These are phyloP conservation scores for Palaemon carinicauda DNA, from an alignment of 1,140 invertebrate genomes.

Conservation along the genomic window DNA sequence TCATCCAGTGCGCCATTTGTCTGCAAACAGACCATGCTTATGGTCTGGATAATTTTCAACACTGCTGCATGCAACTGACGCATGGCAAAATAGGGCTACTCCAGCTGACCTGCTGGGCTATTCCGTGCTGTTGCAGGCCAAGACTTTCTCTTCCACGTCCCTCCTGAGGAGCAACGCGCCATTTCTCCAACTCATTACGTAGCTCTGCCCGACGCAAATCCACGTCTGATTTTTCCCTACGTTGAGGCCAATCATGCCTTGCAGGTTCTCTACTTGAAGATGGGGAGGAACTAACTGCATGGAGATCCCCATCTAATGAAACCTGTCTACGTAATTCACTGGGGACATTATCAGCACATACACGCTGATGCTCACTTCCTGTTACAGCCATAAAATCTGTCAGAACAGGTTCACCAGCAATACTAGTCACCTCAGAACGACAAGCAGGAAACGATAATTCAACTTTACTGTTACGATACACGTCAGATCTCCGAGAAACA, in stretches of 20 bases:
- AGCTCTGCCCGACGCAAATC: constrained; percentile 67
- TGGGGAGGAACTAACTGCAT: not conserved
- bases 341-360: not conserved
- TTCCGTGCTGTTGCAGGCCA: constrained; percentile 43
- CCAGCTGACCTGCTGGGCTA: constrained; percentile 38
- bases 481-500: constrained; percentile 40
- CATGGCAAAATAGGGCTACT: constrained; percentile 15
- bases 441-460: constrained; percentile 13
- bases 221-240: constrained; percentile 85
- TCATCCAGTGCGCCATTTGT: constrained; percentile 11
- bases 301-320: constrained; percentile 49
- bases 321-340: constrained; percentile 45
- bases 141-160: constrained; percentile 14
- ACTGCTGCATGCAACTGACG: constrained; percentile 1
- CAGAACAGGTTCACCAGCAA: constrained; percentile 73
- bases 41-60: not conserved
- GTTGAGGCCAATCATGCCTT: constrained; percentile 69
- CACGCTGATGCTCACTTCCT: constrained; percentile 20
- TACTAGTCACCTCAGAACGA: constrained; percentile 15
- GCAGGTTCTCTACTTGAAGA: constrained; percentile 3
- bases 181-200: constrained; percentile 65
- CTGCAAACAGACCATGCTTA: constrained; percentile 18
- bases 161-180: constrained; percentile 65
- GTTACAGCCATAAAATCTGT: constrained; percentile 73
- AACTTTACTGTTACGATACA: constrained; percentile 39